A percentile compares a stretch with the other conserved stretches of the same genome.
Evolutionary conservation across 2,113 vertebrate genomes (phyloP).

Genomic region (Mobula birostris): DNA sequence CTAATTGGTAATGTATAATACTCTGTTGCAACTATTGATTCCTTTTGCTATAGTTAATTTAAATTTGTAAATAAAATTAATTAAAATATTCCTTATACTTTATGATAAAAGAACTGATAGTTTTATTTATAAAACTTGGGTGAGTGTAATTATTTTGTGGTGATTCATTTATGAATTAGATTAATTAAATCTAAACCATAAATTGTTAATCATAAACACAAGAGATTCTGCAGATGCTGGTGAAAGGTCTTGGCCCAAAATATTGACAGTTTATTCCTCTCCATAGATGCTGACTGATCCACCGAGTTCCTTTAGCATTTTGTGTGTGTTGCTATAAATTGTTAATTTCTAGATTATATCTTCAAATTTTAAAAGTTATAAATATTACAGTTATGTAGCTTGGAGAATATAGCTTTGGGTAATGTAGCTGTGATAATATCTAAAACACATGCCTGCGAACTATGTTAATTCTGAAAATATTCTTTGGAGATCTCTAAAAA

Average conservation of each 20-base stretch:
- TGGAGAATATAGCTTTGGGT: neutral
- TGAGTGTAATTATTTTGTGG: neutral
- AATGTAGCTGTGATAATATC: neutral
- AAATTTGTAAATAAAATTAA: neutral
- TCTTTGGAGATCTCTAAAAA: neutral
- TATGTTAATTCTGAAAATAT: neutral
- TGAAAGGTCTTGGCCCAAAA: too few species aligned
- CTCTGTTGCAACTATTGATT: neutral
- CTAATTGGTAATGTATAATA: neutral
- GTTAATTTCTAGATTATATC: neutral
- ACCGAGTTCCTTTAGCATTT: too few species aligned
- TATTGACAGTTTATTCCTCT: too few species aligned
- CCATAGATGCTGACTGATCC: too few species aligned
- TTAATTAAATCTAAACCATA: neutral
- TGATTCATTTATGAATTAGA: neutral
- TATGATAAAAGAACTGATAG: neutral
- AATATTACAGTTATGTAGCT: neutral
- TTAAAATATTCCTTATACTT: constrained; percentile 6
- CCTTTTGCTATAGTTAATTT: neutral
- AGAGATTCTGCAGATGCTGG: too few species aligned
- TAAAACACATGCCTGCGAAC: neutral
- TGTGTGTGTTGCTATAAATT: neutral
- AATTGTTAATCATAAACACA: too few species aligned
- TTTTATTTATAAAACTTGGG: neutral
- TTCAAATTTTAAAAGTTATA: neutral